These are phyloP conservation scores for Cheilosia soror DNA, from an alignment of 2,888 invertebrate species.

Conservation along the genomic window DNA sequence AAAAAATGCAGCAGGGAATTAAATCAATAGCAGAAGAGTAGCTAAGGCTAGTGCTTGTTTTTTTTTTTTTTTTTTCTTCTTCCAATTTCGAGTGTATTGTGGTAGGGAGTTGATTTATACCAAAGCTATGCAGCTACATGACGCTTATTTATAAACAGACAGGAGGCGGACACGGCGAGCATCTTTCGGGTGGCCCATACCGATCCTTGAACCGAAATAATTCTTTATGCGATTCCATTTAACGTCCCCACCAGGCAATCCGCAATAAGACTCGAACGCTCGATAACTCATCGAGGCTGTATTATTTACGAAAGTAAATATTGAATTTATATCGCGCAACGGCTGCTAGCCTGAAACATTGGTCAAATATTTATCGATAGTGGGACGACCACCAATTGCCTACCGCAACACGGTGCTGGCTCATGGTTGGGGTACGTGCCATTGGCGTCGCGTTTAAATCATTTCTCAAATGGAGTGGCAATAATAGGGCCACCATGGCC, in stretches of 20 bases:
- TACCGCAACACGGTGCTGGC: conserved; percentile 45
- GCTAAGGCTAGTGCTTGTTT: conserved; percentile 11
- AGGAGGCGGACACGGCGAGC: conserved; percentile 7
- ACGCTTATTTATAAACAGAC: conserved; percentile 42
- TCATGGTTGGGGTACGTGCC: background rate
- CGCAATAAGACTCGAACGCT: conserved; percentile 8
- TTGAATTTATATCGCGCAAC: conserved; percentile 62
- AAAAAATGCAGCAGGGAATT: conserved; percentile 49
- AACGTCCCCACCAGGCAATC: conserved; percentile 41
- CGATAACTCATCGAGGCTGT: conserved; percentile 61
- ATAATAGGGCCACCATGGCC: conserved; percentile 40
- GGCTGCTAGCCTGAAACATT: conserved; percentile 32
- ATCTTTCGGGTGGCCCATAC: conserved; percentile 46
- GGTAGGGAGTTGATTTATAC: conserved; percentile 64
- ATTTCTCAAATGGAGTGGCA: conserved; percentile 59
- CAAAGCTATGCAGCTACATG: conserved; percentile 48
- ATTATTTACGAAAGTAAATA: conserved; percentile 67
- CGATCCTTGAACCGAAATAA: conserved; percentile 52
- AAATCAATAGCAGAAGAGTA: conserved; percentile 59
- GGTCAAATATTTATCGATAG: conserved; percentile 64
- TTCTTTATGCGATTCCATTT: conserved; percentile 59
- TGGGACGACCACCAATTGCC: conserved; percentile 35
- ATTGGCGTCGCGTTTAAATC: conserved; percentile 43
- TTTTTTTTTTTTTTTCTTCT: conserved; percentile 20
- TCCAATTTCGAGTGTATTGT: conserved; percentile 40